A percentile compares a stretch with the other conserved stretches of the same genome.
Conservation (phyloP, 2,113 vertebrate genomes). For the Nyctereutes procyonoides region DNA sequence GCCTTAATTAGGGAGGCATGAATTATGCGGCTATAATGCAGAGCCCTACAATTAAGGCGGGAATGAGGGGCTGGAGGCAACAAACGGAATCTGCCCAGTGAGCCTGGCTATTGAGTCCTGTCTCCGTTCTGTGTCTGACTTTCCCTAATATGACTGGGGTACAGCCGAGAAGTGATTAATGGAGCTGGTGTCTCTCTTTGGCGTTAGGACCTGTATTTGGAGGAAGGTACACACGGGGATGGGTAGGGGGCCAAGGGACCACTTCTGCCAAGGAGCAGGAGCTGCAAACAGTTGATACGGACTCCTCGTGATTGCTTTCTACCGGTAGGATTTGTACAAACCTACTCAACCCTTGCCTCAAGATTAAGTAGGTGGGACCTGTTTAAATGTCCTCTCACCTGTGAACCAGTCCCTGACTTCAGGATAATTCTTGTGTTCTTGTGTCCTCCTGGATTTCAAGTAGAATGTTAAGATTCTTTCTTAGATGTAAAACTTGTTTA, state of each 20-base stretch:
- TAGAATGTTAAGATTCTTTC: conserved; percentile 30
- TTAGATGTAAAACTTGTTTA: conserved; percentile 55
- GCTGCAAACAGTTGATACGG: background rate
- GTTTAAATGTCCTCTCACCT: conserved; percentile 26
- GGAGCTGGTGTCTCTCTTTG: conserved; percentile 10
- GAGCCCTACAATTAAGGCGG: conserved; percentile 81
- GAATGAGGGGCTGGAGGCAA: conserved; percentile 77
- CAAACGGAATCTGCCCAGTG: conserved; percentile 60
- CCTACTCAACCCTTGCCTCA: background rate
- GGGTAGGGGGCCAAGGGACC: background rate
- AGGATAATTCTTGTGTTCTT: conserved; percentile 39
- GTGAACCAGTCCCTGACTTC: background rate
- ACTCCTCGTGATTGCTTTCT: background rate
- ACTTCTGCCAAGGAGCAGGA: background rate
- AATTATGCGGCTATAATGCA: conserved; percentile 77
- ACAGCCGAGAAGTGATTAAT: conserved; percentile 62
- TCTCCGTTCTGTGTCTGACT: conserved; percentile 26
- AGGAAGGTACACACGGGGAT: conserved; percentile 32
- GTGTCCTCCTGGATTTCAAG: conserved; percentile 52
- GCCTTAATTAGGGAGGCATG: conserved; percentile 81
- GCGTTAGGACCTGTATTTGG: conserved; percentile 42
- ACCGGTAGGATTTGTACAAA: background rate
- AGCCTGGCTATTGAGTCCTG: conserved; percentile 35
- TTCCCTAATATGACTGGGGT: conserved; percentile 8
- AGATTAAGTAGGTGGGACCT: conserved; percentile 13